Conservation (phyloP, 2,113 vertebrate genomes). For the Dinomys branickii region DNA sequence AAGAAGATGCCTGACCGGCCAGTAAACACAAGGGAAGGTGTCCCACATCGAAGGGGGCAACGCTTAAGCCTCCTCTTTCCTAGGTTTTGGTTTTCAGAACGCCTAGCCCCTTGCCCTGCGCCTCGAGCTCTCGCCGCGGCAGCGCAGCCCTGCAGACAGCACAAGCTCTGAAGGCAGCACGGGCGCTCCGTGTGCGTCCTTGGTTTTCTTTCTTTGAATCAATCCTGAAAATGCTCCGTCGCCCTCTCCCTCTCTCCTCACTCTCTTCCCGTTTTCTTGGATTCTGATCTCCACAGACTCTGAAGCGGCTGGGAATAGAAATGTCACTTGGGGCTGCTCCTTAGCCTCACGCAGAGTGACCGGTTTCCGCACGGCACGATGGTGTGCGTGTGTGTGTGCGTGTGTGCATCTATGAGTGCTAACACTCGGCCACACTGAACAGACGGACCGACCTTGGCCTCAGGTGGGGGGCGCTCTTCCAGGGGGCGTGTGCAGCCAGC, state of each 20-base stretch:
- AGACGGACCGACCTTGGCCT: neutral
- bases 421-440: neutral
- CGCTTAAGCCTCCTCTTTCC: neutral
- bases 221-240: neutral
- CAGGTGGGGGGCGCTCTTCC: neutral
- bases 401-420: fast-evolving
- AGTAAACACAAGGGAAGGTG: neutral
- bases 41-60: fast-evolving
- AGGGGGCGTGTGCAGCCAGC: neutral
- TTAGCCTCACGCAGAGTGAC: neutral
- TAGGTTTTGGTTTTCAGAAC: neutral
- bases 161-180: no score
- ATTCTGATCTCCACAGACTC: neutral
- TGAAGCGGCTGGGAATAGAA: neutral
- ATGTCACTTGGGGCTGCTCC: neutral
- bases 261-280: neutral
- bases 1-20: neutral
- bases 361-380: neutral
- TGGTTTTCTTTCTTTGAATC: neutral
- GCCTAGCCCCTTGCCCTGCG: neutral
- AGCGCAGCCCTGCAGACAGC: neutral
- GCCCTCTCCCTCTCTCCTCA: neutral
- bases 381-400: neutral
- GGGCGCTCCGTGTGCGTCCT: fast-evolving
- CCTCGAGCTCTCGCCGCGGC: neutral